Conservation (phyloP, 37 sponge, comb jelly and placozoan species). For the Lycopodina hypogea region DNA sequence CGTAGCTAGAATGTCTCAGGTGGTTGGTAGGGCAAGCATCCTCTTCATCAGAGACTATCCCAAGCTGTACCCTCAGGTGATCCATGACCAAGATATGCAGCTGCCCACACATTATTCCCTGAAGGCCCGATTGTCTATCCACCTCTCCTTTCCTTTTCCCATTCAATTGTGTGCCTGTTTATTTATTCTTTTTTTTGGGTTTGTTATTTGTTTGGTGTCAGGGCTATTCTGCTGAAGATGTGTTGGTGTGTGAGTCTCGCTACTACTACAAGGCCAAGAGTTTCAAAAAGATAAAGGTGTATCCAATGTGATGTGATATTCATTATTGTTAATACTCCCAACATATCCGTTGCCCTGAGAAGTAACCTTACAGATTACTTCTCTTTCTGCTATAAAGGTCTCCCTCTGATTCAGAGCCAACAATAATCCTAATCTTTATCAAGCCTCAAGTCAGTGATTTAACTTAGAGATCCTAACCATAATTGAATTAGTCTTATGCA, state of each 20-base stretch:
- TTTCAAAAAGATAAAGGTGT: conserved; percentile 79
- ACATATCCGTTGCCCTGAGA: neutral
- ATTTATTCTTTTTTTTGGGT: neutral
- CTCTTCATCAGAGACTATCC: conserved; percentile 63
- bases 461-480: too few relatives aligned
- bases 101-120: too few relatives aligned
- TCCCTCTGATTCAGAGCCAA: too few relatives aligned
- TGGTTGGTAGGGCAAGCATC: conserved; percentile 59
- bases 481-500: too few relatives aligned
- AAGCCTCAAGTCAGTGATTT: too few relatives aligned
- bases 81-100: neutral
- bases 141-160: too few relatives aligned
- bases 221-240: conserved; percentile 74
- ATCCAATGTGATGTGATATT: too few relatives aligned
- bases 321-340: neutral
- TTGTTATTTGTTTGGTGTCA: conserved; percentile 12
- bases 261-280: conserved; percentile 61
- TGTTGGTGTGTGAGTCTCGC: conserved; percentile 81
- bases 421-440: too few relatives aligned
- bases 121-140: neutral
- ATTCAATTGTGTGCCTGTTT: neutral
- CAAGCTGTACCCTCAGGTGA: conserved; percentile 58
- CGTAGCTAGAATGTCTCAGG: conserved; percentile 31
- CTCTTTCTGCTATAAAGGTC: too few relatives aligned
- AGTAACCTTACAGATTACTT: too few relatives aligned